phyloP scores from a whole-genome alignment of 2,113 vertebrate species.

The Paratilapia polleni region DNA sequence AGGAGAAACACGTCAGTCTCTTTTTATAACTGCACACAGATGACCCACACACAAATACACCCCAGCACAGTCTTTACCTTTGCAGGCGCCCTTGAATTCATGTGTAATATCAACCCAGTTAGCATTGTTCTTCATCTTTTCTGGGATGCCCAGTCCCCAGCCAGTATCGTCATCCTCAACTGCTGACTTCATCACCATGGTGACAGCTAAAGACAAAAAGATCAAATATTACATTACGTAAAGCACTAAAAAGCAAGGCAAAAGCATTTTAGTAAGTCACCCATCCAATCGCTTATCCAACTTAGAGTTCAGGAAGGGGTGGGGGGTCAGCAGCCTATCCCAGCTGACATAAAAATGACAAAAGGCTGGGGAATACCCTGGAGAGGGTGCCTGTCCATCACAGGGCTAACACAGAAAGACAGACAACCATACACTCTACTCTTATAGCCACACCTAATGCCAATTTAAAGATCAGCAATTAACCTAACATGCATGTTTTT shows the following conservation, averaged over 20 bases:
- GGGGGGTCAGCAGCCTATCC: not conserved
- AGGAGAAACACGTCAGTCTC: not conserved
- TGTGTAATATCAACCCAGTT: slow-evolving; percentile 96
- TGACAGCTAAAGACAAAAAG: slow-evolving; percentile 60
- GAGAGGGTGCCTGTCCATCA: not conserved
- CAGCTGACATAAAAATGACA: no score
- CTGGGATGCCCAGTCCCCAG: slow-evolving; percentile 91
- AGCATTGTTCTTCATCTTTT: slow-evolving; percentile 92
- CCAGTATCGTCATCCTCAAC: slow-evolving; percentile 95
- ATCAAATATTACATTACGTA: not conserved
- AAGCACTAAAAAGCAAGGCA: not conserved
- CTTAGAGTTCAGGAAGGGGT: not conserved
- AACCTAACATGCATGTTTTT: not conserved
- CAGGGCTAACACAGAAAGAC: not conserved
- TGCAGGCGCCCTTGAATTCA: slow-evolving; percentile 95
- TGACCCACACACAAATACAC: not conserved
- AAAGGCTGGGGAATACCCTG: not conserved
- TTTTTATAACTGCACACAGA: not conserved
- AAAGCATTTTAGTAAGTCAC: not conserved
- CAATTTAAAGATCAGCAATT: not conserved
- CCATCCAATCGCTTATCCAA: not conserved
- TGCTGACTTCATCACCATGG: slow-evolving; percentile 96
- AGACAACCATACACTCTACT: not conserved
- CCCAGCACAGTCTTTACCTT: slow-evolving; percentile 76
- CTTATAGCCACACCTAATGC: not conserved